Conservation (phyloP, 2,888 invertebrate genomes). For the Villa cingulata region DNA sequence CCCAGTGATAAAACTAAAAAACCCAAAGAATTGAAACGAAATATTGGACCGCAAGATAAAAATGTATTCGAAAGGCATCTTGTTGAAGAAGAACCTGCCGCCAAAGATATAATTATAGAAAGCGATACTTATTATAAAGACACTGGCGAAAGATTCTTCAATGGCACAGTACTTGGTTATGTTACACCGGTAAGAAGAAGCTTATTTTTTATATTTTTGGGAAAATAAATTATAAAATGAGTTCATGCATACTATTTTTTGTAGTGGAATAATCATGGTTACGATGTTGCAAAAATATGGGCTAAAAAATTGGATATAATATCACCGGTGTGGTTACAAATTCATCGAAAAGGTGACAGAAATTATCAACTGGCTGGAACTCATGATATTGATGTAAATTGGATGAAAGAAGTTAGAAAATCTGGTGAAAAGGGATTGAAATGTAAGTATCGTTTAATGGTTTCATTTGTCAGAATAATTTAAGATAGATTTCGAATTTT, state of each 20-base stretch:
- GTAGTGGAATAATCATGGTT: slow-evolving; percentile 92
- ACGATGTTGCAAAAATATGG: slow-evolving; percentile 82
- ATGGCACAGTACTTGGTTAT: slow-evolving; percentile 70
- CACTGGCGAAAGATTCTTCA: slow-evolving; percentile 49
- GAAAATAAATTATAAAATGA: neutral
- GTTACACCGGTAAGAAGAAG: slow-evolving; percentile 71
- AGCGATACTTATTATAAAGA: slow-evolving; percentile 62
- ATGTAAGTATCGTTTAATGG: no score
- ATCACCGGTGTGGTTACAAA: slow-evolving; percentile 91
- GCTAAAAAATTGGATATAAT: slow-evolving; percentile 78
- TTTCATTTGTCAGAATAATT: slow-evolving; percentile 30
- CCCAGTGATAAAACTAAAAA: slow-evolving; percentile 23
- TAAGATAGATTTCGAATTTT: slow-evolving; percentile 10
- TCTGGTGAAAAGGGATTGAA: slow-evolving; percentile 20
- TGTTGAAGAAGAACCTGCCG: slow-evolving; percentile 48
- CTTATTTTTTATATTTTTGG: neutral
- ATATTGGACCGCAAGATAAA: slow-evolving; percentile 44
- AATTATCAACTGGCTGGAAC: slow-evolving; percentile 54
- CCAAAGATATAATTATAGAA: slow-evolving; percentile 62
- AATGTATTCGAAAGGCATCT: slow-evolving; percentile 58
- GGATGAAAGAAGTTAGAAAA: slow-evolving; percentile 61
- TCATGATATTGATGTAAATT: slow-evolving; percentile 75
- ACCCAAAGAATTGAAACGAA: slow-evolving; percentile 19
- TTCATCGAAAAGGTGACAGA: slow-evolving; percentile 48
- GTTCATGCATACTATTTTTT: slow-evolving; percentile 19